Evolutionary conservation across 2,797 vertebrate species (phyloP).

Genomic region (Phyllotis vaccarum): DNA sequence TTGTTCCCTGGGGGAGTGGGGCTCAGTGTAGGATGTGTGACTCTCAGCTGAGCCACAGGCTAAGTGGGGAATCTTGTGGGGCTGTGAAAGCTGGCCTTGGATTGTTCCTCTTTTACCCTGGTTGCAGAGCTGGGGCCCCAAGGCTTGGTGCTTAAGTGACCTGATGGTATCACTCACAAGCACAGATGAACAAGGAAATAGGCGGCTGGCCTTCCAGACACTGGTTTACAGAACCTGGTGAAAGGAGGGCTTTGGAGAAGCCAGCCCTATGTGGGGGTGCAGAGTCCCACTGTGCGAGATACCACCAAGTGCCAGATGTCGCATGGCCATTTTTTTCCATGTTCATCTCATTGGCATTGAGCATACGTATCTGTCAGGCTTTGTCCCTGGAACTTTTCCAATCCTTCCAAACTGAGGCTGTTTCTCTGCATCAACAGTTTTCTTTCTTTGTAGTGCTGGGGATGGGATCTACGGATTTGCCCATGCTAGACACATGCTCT

Average conservation of each 20-base stretch:
- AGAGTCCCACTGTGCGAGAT: accelerated
- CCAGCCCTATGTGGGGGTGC: accelerated
- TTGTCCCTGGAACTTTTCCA: neutral
- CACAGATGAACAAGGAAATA: neutral
- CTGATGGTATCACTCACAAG: neutral
- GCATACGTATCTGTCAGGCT: neutral
- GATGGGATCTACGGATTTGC: neutral
- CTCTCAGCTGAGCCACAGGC: neutral
- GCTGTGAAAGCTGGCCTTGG: neutral
- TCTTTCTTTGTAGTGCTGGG: neutral
- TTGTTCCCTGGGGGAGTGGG: neutral
- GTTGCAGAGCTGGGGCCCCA: neutral
- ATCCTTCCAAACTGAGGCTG: neutral
- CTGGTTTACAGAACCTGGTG: neutral
- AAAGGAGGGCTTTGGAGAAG: neutral
- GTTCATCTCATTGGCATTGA: neutral
- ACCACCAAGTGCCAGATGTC: neutral
- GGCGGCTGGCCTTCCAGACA: neutral
- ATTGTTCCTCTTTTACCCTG: neutral
- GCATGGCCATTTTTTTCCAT: no score
- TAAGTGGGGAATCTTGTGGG: neutral
- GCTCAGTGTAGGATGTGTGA: accelerated
- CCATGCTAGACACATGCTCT: neutral
- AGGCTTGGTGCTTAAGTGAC: neutral
- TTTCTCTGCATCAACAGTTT: neutral